phyloP scores from a whole-genome alignment of 1,140 invertebrate genomes.

The Sarcophaga peregrina region DNA sequence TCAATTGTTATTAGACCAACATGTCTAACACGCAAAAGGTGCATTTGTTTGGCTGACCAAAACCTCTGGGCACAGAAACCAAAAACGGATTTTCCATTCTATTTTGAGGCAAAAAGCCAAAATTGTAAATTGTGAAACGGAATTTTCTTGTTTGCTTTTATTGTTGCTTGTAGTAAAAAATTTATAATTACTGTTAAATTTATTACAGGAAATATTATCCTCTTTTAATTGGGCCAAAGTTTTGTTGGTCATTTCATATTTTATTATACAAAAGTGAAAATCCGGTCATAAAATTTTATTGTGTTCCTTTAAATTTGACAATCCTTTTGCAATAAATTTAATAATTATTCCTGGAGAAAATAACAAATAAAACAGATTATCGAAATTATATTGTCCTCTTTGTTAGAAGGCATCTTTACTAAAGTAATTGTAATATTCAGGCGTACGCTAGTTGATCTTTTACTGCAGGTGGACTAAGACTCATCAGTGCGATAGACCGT shows the following conservation, averaged over 20 bases:
- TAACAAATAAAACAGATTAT: no score
- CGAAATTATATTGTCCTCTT: no score
- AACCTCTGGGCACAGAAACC: neutral
- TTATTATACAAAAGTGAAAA: neutral
- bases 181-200: constrained; percentile 34
- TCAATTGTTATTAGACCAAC: constrained; percentile 1
- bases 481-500: no score
- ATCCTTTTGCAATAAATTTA: neutral
- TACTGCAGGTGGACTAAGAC: no score
- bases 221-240: constrained; percentile 17
- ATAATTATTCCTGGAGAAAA: no score
- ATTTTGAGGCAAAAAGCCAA: neutral
- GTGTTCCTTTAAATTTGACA: neutral
- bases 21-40: neutral
- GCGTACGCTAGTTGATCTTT: no score
- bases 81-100: neutral
- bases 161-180: neutral
- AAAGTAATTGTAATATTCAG: no score
- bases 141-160: constrained; percentile 10
- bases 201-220: constrained; percentile 31
- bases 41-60: neutral
- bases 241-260: neutral
- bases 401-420: no score
- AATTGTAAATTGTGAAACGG: constrained; percentile 10
- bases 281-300: constrained; percentile 21